A percentile compares a stretch with the other conserved stretches of the same genome.
phyloP scores from a whole-genome alignment of 2,888 invertebrate species.

The Apodemia duryi region DNA sequence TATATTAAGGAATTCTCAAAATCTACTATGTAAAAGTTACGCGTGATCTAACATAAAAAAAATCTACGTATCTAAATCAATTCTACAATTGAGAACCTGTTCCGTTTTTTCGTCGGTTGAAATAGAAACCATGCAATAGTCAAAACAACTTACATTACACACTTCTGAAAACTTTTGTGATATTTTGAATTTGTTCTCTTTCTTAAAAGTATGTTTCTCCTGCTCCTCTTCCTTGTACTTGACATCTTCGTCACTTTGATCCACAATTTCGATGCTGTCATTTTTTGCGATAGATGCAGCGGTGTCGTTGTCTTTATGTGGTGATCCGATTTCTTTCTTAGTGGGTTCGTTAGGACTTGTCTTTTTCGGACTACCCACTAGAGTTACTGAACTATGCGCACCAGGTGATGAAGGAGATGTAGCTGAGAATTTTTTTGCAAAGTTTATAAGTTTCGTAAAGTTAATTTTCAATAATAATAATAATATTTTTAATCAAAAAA shows the following conservation, averaged over 20 bases:
- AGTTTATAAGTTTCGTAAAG: background rate
- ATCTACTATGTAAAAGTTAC: too few relatives aligned
- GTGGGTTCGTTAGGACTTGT: constrained; percentile 50
- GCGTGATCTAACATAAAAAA: too few relatives aligned
- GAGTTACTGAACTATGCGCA: constrained; percentile 85
- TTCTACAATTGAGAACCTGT: too few relatives aligned
- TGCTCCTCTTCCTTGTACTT: constrained; percentile 69
- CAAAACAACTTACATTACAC: constrained; percentile 31
- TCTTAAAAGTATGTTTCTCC: constrained; percentile 58
- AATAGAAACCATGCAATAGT: background rate
- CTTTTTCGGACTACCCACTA: constrained; percentile 81
- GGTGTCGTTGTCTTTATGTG: constrained; percentile 52
- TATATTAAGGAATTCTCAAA: too few relatives aligned
- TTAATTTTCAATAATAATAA: background rate
- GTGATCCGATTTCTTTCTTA: constrained; percentile 43
- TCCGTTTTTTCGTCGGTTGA: too few relatives aligned
- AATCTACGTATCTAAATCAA: too few relatives aligned
- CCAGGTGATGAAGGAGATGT: constrained; percentile 84
- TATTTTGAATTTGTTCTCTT: constrained; percentile 67
- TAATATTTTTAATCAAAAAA: too few relatives aligned
- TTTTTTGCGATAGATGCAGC: constrained; percentile 57
- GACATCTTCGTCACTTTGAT: constrained; percentile 67
- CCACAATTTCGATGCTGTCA: constrained; percentile 69
- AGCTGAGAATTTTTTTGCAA: background rate
- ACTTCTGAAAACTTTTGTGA: constrained; percentile 71